Percentiles rank a stretch among this genome's conserved stretches.
Evolutionary conservation across 2,113 vertebrate genomes (phyloP).

Genomic region (Candoia aspera): DNA sequence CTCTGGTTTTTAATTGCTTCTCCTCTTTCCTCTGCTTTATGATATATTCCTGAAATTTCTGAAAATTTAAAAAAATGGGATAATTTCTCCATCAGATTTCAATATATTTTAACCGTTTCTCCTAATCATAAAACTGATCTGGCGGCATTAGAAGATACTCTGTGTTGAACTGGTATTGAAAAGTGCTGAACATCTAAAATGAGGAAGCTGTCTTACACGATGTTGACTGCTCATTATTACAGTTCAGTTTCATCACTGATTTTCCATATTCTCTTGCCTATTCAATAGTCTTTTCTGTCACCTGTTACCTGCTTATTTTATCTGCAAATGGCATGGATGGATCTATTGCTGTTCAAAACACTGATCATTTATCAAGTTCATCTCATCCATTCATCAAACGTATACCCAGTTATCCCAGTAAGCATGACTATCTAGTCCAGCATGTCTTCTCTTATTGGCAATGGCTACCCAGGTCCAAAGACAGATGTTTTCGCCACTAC

Average conservation of each 20-base stretch:
- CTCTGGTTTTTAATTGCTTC: not conserved
- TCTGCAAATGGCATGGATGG: not conserved
- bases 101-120: not conserved
- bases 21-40: not conserved
- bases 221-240: not conserved
- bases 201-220: not conserved
- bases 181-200: not conserved
- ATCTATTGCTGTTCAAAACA: not conserved
- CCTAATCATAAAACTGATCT: not conserved
- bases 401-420: not conserved
- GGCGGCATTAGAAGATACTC: not conserved
- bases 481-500: not conserved
- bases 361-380: not conserved
- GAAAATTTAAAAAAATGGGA: not conserved
- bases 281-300: not conserved
- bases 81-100: slow-evolving; percentile 21
- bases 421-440: not conserved
- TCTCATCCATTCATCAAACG: not conserved
- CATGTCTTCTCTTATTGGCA: not conserved
- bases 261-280: not conserved
- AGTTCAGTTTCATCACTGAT: not conserved
- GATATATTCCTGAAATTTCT: slow-evolving; percentile 23
- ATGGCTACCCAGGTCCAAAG: not conserved
- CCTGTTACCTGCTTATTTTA: not conserved
- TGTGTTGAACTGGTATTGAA: not conserved